Conservation (phyloP, 2,113 vertebrate species). For the Ibidorhyncha struthersii region DNA sequence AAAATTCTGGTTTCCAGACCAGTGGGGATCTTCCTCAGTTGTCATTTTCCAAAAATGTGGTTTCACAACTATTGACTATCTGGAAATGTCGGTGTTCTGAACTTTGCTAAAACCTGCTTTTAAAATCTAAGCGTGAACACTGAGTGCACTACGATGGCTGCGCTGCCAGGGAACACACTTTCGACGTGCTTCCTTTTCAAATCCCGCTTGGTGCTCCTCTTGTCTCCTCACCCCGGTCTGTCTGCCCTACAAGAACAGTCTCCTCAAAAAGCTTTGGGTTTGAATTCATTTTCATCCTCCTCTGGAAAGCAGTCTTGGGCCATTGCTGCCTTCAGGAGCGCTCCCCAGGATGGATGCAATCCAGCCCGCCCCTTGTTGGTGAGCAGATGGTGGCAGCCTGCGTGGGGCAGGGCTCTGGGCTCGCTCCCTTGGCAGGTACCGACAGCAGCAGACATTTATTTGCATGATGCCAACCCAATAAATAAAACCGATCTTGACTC, state of each 20-base stretch:
- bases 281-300: neutral
- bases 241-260: neutral
- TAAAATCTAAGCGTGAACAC: neutral
- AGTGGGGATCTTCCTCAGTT: neutral
- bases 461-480: neutral
- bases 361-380: neutral
- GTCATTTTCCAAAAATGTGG: neutral
- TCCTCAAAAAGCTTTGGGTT: neutral
- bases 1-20: neutral
- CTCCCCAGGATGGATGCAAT: neutral
- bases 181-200: rapidly evolving
- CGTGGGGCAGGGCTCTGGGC: neutral
- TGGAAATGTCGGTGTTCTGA: neutral
- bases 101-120: neutral
- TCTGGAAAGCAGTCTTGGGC: neutral
- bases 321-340: neutral
- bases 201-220: neutral
- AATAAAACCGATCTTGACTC: neutral
- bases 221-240: neutral
- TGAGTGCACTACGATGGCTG: neutral
- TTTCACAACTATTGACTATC: neutral
- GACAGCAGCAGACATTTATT: neutral
- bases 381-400: neutral
- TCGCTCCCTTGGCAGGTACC: neutral
- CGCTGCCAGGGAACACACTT: neutral